A percentile compares a stretch with the other conserved stretches of the same genome.
These are phyloP conservation scores for Sitobion miscanthi DNA, from an alignment of 1,140 invertebrate genomes.

Conservation along the genomic window DNA sequence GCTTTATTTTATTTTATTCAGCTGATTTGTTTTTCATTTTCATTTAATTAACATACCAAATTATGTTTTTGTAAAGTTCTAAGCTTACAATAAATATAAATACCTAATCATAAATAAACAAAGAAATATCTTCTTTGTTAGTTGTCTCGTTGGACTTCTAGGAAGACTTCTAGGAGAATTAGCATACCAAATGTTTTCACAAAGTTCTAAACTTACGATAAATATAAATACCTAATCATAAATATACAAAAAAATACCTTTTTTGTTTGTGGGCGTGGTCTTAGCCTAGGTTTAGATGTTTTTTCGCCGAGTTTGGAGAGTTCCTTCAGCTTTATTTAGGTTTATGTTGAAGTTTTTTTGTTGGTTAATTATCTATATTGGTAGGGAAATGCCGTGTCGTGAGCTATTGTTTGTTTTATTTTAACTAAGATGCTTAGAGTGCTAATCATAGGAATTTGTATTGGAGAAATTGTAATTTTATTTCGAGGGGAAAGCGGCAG, in stretches of 20 bases:
- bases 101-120: background rate
- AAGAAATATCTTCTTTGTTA: background rate
- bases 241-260: background rate
- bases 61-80: background rate
- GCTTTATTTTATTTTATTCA: too few species aligned
- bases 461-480: background rate
- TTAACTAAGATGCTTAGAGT: background rate
- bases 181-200: background rate
- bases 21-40: too few species aligned
- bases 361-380: background rate
- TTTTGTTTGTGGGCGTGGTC: background rate
- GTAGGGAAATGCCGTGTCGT: background rate
- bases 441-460: background rate
- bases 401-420: background rate
- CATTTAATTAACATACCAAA: background rate
- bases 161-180: too few species aligned
- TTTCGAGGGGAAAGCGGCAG: background rate
- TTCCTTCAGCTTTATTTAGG: background rate
- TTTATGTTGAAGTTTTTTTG: background rate
- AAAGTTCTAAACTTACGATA: background rate
- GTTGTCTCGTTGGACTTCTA: background rate
- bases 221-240: background rate
- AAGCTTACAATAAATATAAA: background rate
- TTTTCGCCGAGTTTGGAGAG: background rate
- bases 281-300: too few species aligned